Evolutionary conservation across 2,888 invertebrate species (phyloP), one percentile per base, ranked within the genome.

Genomic region (Octonoba sinensis): DNA sequence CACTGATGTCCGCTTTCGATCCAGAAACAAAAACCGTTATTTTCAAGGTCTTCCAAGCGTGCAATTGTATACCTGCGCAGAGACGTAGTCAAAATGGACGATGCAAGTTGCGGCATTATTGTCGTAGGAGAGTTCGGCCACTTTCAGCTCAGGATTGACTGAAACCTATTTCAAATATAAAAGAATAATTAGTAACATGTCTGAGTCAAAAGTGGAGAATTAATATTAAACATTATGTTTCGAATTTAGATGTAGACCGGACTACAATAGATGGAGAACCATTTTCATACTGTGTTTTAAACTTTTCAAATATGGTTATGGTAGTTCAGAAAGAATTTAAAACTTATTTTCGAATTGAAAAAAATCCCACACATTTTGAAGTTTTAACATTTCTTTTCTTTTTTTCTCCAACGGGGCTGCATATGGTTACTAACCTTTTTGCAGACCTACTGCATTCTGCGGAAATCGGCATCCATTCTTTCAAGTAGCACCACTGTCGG

Each of bases 51-150:
- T 90, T 82, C 91, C 90, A 85, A 93, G 89, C 20, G 89, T 90
- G 87, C 97, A 97, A 86, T 93, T 93, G 85, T 91, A 86, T 20
- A 89, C 85, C 57, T 85, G 85, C 15, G 85, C 85, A 18, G 84
- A 82, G 18, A 87, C 87, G 20, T 87, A 87, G 56, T 87, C 91
- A 85, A 97, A 94, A 66, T 92, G 91, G 69, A 98, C 90, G 72
- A 91, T 91, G 88, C 98, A 98, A 2, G 92, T 90, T 0, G 95
- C 96, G 0, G 95, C 96, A 88, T 98, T 98, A 89, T 98, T 98
- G 86, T 95, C 93, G 87, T 92, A 98, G 67, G 91, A 92, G 90
- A 95, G 93, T 88, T 98, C 97, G 1, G 96, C 93, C n/a, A 98
- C 93, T 88, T 96, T 93, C 86, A 94, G 93, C 87, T 96, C 95